Evolutionary conservation across 2,888 invertebrate genomes (phyloP), one percentile per base, ranked within the genome.

Genomic region (Caenorhabditis macrosperma): DNA sequence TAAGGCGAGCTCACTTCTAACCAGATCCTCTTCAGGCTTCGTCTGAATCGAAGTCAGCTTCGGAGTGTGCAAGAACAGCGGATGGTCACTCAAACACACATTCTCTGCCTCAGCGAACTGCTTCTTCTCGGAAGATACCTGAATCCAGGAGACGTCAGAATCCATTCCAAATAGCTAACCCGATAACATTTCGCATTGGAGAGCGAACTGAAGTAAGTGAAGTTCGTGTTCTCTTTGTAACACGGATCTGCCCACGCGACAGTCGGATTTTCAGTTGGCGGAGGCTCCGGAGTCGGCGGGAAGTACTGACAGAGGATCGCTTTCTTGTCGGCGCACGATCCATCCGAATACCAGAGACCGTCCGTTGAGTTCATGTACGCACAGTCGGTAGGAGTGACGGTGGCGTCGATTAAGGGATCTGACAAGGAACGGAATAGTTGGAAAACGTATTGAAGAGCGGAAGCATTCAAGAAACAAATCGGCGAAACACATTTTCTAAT

Each of bases 71-170:
- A 71, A 30, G 22, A 71, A 71, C 33, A 71, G 17, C 7, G 61
- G 60, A 54, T 71, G 71, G 17, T 71, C 54, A 3, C 33, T n/a
- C n/a, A 71, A 5, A n/a, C 71, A 71, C 0, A 46, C 30, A 33
- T 60, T 30, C 50, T 71, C 71, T 1, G 71, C 71, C 33, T 71
- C 61, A 1, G 71, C 38, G 24, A 71, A 71, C 41, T 71, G 71
- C 12, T 71, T 71, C 17, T 61, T 71, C 2, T 26, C 26, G 0
- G 52, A 1, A 10, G 71, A 71, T n/a, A 71, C 15, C 68, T 69
- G 20, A 38, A 59, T 59, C 28, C 26, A 0, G 7, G 9, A 22
- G 1, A 17, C 2, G 26, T 2, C 20, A 26, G 17, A 7, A 28
- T 28, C 9, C 17, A 9, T 3, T 15, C 20, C 20, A 20, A n/a